phyloP scores from a whole-genome alignment of 2,113 vertebrate genomes.

The Muscicapa adusta region DNA sequence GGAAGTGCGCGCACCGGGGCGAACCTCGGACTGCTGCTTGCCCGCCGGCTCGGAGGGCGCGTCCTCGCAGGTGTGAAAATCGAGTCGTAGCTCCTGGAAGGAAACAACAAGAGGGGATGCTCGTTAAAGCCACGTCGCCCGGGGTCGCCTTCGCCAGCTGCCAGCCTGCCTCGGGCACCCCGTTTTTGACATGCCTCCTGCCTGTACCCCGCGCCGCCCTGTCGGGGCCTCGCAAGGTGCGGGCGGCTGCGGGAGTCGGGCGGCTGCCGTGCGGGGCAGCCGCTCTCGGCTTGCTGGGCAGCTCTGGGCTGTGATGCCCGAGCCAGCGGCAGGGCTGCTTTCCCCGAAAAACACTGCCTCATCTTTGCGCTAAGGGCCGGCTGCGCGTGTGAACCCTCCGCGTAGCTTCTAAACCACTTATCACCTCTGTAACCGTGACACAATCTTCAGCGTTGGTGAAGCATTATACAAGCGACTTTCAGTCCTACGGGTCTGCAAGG shows the following conservation, averaged over 20 bases:
- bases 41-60: neutral
- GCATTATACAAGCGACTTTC: neutral
- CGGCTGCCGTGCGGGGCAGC: neutral
- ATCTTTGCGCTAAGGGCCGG: neutral
- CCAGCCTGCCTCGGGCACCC: neutral
- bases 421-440: conserved; percentile 8
- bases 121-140: neutral
- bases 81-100: neutral
- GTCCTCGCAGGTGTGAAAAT: conserved; percentile 45
- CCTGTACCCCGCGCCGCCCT: neutral
- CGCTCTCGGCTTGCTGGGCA: neutral
- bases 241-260: neutral
- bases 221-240: no score
- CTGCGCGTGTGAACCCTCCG: neutral
- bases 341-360: neutral
- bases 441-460: neutral
- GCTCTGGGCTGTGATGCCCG: neutral
- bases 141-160: neutral
- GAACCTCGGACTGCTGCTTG: conserved; percentile 12
- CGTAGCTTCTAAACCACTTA: neutral
- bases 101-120: neutral
- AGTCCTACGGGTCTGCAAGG: neutral
- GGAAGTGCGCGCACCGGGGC: neutral
- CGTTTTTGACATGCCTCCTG: neutral
- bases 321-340: neutral